These are phyloP conservation scores for Hoplostethus mediterraneus DNA, from an alignment of 2,797 vertebrate species.

Conservation along the genomic window DNA sequence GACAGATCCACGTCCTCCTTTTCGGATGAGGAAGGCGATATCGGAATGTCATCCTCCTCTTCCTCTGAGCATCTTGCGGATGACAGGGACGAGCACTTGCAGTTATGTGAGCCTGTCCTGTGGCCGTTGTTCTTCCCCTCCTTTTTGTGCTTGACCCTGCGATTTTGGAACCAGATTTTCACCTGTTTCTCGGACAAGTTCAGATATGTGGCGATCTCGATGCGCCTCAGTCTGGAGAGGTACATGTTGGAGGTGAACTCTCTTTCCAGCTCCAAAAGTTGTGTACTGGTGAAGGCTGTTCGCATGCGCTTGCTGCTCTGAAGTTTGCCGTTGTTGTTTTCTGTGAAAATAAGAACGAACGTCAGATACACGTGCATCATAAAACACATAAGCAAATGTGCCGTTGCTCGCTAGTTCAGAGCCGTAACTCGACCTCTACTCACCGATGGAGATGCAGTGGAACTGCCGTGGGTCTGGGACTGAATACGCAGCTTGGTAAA, in stretches of 20 bases:
- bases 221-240: slow-evolving; percentile 96
- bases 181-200: slow-evolving; percentile 99
- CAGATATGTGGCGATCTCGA: slow-evolving; percentile 99
- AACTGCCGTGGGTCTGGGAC: slow-evolving; percentile 96
- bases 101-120: slow-evolving; percentile 87
- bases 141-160: slow-evolving; percentile 99
- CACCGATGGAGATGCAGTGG: slow-evolving; percentile 98
- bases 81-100: slow-evolving; percentile 93
- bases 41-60: slow-evolving; percentile 93
- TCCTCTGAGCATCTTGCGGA: slow-evolving; percentile 92
- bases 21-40: slow-evolving; percentile 96
- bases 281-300: slow-evolving; percentile 98
- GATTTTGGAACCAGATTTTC: slow-evolving; percentile 99
- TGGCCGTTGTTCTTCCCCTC: slow-evolving; percentile 93
- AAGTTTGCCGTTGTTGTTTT: slow-evolving; percentile 91
- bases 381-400: rapidly evolving
- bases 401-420: neutral
- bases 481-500: slow-evolving; percentile 94
- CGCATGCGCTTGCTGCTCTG: slow-evolving; percentile 99
- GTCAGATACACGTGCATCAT: slow-evolving; percentile 18
- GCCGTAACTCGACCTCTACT: slow-evolving; percentile 68
- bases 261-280: slow-evolving; percentile 96
- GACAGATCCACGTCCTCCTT: slow-evolving; percentile 96
- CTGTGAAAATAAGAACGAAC: slow-evolving; percentile 73
- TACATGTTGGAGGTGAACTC: slow-evolving; percentile 99